phyloP scores from a whole-genome alignment of 2,113 vertebrate genomes.

The Todiramphus chloris region DNA sequence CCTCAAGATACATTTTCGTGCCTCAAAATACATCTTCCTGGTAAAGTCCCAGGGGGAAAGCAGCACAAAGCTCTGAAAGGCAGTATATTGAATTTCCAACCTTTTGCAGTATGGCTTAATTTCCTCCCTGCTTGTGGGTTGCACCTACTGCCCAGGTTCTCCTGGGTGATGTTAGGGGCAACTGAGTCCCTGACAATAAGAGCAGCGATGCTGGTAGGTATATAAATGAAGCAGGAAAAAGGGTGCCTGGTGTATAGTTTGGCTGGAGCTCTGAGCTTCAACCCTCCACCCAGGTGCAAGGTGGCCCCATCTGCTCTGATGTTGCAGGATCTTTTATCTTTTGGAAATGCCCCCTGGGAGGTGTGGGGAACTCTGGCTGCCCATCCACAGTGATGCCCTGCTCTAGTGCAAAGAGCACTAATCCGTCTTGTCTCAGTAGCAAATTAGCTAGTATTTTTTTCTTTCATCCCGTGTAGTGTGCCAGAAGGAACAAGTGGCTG shows the following conservation, averaged over 20 bases:
- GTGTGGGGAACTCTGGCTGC: background rate
- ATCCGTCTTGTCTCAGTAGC: rapidly evolving
- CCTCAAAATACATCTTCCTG: background rate
- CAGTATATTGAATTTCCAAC: background rate
- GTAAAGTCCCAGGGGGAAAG: background rate
- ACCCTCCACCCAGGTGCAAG: background rate
- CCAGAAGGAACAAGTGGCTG: constrained; percentile 73
- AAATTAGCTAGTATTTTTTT: rapidly evolving
- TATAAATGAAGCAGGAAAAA: background rate
- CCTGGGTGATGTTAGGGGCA: background rate
- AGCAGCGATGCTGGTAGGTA: background rate
- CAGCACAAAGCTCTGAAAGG: background rate
- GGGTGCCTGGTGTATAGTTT: background rate
- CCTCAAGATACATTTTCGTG: background rate
- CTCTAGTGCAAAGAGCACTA: background rate
- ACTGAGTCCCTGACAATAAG: rapidly evolving
- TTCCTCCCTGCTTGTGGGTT: background rate
- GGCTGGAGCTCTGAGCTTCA: background rate
- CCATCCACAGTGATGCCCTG: background rate
- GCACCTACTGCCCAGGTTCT: background rate
- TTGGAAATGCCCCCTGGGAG: background rate
- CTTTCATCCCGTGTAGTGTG: constrained; percentile 68
- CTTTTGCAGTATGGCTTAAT: background rate
- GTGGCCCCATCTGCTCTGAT: rapidly evolving
- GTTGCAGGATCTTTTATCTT: background rate